Evolutionary conservation across 2,888 invertebrate species (phyloP), one percentile per base, ranked within the genome.

Genomic region (Serrognathus titanus): DNA sequence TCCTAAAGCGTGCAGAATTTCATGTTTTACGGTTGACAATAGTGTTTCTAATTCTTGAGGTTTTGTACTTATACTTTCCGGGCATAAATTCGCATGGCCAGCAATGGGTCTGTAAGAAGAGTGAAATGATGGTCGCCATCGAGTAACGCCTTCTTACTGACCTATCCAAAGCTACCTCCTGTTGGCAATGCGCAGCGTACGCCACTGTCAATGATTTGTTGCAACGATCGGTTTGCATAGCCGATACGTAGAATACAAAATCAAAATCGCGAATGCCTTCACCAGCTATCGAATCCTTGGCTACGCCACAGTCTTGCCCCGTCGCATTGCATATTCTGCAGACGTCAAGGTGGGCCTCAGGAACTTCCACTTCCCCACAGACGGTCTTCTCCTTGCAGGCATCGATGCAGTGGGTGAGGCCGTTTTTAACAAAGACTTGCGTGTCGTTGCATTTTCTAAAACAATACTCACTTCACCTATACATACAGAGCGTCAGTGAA

Each of bases 151-250:
- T n/a, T n/a, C n/a, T n/a, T n/a, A 35, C 41, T 65, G 60, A 75
- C 76, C 76, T 83, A 79, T 99, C 98, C 37, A 97, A 79, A 0
- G 90, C 89, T 0, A 90, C 85, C 77, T 99, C 98, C 75, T 97
- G 96, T 75, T 99, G 98, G 70, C 99, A 99, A 76, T 99, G 98
- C 0, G 97, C 97, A 1, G 98, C 97, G 78, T 97, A 98, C 0
- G 98, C 97, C 1, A 97, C 95, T 0, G 97, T 97, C 60, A 91
- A 81, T 0, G 92, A 92, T 65, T 92, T 88, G 61, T 88, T 86
- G 75, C 99, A 99, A n/a, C 70, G 61, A 36, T 91, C 90, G 0
- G 97, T 95, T 75, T 94, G 90, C 71, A 94, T 86, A 0, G 97
- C 96, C 4, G 97, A 97, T 6, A 99, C 94, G 77, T 98, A 99